Evolutionary conservation across 2,888 invertebrate species (phyloP).

Genomic region (Epirrhoe tristata): DNA sequence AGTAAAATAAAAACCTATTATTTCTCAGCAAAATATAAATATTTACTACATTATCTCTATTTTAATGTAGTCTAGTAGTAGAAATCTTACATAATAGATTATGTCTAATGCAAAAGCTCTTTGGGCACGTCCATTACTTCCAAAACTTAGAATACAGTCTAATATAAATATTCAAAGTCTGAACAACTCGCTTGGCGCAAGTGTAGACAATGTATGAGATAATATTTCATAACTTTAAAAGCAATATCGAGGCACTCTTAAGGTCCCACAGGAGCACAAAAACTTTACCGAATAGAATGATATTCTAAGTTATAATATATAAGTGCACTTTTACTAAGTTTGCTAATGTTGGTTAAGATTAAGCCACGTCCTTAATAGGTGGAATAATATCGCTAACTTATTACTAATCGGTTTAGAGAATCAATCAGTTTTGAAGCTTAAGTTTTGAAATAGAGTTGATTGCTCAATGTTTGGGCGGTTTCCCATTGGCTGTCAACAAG

Average conservation of each 20-base stretch:
- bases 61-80: neutral
- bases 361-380: conserved; percentile 42
- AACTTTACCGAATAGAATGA: conserved; percentile 55
- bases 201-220: conserved; percentile 72
- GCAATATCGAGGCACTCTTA: conserved; percentile 66
- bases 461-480: neutral
- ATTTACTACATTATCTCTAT: neutral
- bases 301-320: conserved; percentile 48
- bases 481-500: neutral
- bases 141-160: conserved; percentile 52
- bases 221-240: conserved; percentile 73
- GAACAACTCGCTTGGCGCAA: conserved; percentile 57
- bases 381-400: conserved; percentile 46
- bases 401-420: conserved; percentile 38
- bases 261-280: conserved; percentile 50
- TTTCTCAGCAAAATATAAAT: neutral
- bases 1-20: neutral
- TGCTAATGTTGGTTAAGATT: conserved; percentile 14
- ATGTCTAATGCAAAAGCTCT: conserved; percentile 13
- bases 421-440: conserved; percentile 39
- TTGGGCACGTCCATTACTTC: conserved; percentile 40
- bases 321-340: conserved; percentile 48
- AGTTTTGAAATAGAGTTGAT: neutral
- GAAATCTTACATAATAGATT: conserved; percentile 1
- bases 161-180: conserved; percentile 61